These are phyloP conservation scores for Glaucidium brasilianum DNA, from an alignment of 2,113 vertebrate genomes.

Conservation along the genomic window DNA sequence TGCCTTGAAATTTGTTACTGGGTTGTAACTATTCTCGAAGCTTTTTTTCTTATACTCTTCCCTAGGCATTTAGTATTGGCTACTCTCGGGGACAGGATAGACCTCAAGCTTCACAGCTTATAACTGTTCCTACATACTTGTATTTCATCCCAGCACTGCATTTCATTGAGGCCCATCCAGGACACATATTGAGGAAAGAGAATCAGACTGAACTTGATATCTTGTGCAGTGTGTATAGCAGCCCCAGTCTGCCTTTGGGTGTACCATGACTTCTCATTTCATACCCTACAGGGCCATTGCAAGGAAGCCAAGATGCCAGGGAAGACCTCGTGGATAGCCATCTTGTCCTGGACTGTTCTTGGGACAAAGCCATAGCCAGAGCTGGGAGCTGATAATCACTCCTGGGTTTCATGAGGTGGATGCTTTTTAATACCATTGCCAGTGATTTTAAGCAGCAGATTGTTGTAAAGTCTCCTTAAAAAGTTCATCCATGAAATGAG, in stretches of 20 bases:
- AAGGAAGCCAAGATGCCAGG: neutral
- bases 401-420: neutral
- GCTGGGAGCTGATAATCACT: neutral
- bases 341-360: neutral
- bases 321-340: neutral
- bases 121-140: neutral
- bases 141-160: neutral
- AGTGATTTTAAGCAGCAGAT: neutral
- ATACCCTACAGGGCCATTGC: neutral
- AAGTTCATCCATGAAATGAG: neutral
- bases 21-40: neutral
- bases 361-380: neutral
- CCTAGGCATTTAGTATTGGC: neutral
- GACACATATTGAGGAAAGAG: neutral
- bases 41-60: neutral
- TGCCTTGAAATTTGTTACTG: neutral
- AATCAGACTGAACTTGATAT: neutral
- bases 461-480: neutral
- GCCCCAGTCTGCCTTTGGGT: fast-evolving
- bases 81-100: neutral
- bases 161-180: neutral
- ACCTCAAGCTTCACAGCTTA: neutral
- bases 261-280: fast-evolving
- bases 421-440: neutral
- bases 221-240: neutral